phyloP scores from a whole-genome alignment of 2,888 invertebrate species.

The Papilio demoleus region DNA sequence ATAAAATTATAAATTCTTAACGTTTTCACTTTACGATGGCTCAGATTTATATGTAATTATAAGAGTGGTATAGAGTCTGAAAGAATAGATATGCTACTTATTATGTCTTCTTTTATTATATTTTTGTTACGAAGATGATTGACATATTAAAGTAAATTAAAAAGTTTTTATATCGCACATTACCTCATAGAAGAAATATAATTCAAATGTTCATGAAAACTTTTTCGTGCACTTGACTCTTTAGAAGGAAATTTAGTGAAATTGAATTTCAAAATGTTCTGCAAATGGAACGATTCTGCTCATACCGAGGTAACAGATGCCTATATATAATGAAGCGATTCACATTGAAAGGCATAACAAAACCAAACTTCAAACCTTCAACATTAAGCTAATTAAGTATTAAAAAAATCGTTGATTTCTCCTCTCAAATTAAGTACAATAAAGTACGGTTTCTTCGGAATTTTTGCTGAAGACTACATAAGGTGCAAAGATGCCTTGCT shows the following conservation, averaged over 20 bases:
- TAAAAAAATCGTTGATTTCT: slow-evolving; percentile 43
- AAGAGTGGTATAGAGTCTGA: too few relatives aligned
- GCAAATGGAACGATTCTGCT: slow-evolving; percentile 31
- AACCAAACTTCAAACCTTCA: slow-evolving; percentile 59
- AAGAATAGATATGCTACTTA: too few relatives aligned
- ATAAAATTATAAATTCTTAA: not conserved
- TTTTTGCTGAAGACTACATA: slow-evolving; percentile 17
- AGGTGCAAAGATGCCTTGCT: slow-evolving; percentile 57
- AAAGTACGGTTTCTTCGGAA: slow-evolving; percentile 19
- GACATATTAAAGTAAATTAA: too few relatives aligned
- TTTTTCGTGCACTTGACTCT: not conserved
- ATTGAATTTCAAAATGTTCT: slow-evolving; percentile 42
- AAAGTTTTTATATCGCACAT: not conserved
- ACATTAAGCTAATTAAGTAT: slow-evolving; percentile 50
- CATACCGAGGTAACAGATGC: slow-evolving; percentile 51
- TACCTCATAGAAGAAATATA: not conserved
- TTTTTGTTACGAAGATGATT: too few relatives aligned
- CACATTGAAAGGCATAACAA: slow-evolving; percentile 47
- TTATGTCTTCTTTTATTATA: too few relatives aligned
- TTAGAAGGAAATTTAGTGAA: slow-evolving; percentile 20
- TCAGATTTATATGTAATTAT: too few relatives aligned
- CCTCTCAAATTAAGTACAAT: slow-evolving; percentile 27
- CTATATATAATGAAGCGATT: slow-evolving; percentile 42
- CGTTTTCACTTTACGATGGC: too few relatives aligned
- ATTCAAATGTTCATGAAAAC: not conserved